phyloP scores from a whole-genome alignment of 2,888 invertebrate genomes.

The Ceraclea dissimilis region DNA sequence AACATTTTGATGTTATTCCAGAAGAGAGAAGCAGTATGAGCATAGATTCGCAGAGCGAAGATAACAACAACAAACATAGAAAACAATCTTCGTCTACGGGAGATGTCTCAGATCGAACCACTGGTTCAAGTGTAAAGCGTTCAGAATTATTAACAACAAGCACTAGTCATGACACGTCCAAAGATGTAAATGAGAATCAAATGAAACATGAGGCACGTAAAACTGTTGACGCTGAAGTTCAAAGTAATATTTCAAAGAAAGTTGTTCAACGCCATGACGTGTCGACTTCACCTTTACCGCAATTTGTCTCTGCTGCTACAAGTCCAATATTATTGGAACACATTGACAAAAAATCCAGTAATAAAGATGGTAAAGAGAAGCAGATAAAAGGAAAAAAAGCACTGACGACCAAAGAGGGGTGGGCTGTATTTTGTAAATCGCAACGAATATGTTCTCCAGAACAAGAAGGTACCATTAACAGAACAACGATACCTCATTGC shows the following conservation, averaged over 20 bases:
- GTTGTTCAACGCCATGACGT: constrained; percentile 14
- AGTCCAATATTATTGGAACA: constrained; percentile 23
- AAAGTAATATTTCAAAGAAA: not conserved
- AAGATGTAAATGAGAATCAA: not conserved
- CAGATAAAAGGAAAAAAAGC: constrained; percentile 26
- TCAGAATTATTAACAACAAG: not conserved
- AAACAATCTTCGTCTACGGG: constrained; percentile 32
- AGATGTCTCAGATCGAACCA: constrained; percentile 9
- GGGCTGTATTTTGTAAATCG: constrained; percentile 26
- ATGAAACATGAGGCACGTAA: not conserved
- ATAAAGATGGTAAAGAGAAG: constrained; percentile 3
- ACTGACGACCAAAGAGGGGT: constrained; percentile 26
- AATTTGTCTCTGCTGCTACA: constrained; percentile 25
- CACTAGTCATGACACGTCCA: not conserved
- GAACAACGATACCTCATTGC: constrained; percentile 24
- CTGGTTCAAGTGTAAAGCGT: not conserved
- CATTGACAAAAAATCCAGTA: not conserved
- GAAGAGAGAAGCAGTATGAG: constrained; percentile 49
- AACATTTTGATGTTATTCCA: constrained; percentile 50
- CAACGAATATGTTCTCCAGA: constrained; percentile 24
- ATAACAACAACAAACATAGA: constrained; percentile 29
- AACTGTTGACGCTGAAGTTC: constrained; percentile 7
- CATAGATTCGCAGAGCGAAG: constrained; percentile 42
- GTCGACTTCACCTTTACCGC: constrained; percentile 25
- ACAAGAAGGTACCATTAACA: constrained; percentile 24